phyloP scores from a whole-genome alignment of 2,888 invertebrate genomes.

The Ferdinandea cuprea region DNA sequence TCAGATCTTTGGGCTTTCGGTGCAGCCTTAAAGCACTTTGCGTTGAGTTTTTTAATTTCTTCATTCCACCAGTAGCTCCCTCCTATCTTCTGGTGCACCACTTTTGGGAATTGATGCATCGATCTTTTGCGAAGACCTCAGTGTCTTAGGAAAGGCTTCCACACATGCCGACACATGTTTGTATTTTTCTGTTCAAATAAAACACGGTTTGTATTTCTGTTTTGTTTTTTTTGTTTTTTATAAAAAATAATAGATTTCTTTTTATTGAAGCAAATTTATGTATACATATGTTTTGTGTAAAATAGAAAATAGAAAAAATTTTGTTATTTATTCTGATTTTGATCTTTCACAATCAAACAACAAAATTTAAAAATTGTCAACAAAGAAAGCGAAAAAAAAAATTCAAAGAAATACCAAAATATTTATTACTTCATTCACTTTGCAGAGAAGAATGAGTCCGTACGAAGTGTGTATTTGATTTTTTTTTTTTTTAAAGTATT shows the following conservation, averaged over 20 bases:
- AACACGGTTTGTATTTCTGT: constrained; percentile 25
- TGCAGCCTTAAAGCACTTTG: too few species aligned
- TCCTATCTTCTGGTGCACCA: too few species aligned
- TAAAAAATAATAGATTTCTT: constrained; percentile 73
- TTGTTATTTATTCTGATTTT: constrained; percentile 32
- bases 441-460: constrained; percentile 23
- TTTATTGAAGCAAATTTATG: constrained; percentile 72
- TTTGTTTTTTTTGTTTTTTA: constrained; percentile 38
- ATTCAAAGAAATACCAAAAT: constrained; percentile 9
- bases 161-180: too few species aligned
- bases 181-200: too few species aligned
- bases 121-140: too few species aligned
- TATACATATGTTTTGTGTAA: constrained; percentile 58
- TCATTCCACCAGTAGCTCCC: too few species aligned
- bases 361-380: background rate
- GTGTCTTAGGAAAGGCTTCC: too few species aligned
- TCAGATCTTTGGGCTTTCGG: too few species aligned
- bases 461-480: constrained; percentile 16
- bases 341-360: constrained; percentile 20
- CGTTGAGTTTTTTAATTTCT: too few species aligned
- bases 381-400: constrained; percentile 14
- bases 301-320: constrained; percentile 45
- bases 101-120: too few species aligned
- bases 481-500: constrained; percentile 59
- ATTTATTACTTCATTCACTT: constrained; percentile 3